Evolutionary conservation across 1,140 invertebrate species (phyloP), one percentile per base, ranked within the genome.

Genomic region (Leptopilina boulardi): DNA sequence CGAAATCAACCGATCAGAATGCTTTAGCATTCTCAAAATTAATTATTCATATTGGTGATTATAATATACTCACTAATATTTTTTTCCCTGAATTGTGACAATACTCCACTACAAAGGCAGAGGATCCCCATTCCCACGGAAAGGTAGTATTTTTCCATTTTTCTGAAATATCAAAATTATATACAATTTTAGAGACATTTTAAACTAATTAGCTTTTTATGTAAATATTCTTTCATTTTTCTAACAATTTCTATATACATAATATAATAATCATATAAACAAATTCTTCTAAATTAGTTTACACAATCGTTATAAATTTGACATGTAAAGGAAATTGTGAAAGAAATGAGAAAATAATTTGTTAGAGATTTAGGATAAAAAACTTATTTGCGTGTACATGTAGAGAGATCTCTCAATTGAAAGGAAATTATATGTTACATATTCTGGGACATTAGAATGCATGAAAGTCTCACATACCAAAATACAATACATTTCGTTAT

Each of bases 21-120:
- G n/a, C n/a, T n/a, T n/a, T n/a, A n/a, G n/a, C n/a, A n/a, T n/a
- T n/a, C n/a, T n/a, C n/a, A n/a, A n/a, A n/a, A n/a, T n/a, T n/a
- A n/a, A n/a, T n/a, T n/a, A n/a, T n/a, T n/a, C n/a, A n/a, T n/a
- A n/a, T n/a, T n/a, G 38, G 3, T 41, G 38, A 41, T 4, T 4
- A 11, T 44, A 47, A n/a, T 51, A 34, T 74, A 86, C 86, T 87
- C 59, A 87, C 86, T 84, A 75, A 85, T 87, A 78, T 87, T 87
- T 78, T 86, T 87, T 18, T 87, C 84, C 26, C 82, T 82, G 73
- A 81, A 87, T 66, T 87, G 85, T 9, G 84, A 72, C 21, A 75
- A 41, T 1, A 73, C 80, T 21, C 82, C 83, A 2, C 78, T 78
- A 4, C 74, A 72, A 21, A 86, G 76, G 71, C 79, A 83, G 70